These are phyloP conservation scores for Lithophane ornitopus DNA, from an alignment of 2,888 invertebrate genomes.

Conservation along the genomic window DNA sequence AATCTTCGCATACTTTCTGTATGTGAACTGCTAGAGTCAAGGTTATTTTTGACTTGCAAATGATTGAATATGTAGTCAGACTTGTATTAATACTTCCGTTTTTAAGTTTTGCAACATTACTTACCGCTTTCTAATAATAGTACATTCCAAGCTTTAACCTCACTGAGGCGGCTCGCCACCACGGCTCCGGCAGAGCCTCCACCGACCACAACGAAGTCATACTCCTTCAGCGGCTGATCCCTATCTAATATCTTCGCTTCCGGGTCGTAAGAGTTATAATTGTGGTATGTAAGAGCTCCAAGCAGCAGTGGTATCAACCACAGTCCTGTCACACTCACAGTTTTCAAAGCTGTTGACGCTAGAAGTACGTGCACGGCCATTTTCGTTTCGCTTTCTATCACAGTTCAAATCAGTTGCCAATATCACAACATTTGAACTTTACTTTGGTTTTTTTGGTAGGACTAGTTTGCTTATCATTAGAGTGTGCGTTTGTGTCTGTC, in stretches of 20 bases:
- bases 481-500: slow-evolving; percentile 76
- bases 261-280: slow-evolving; percentile 95
- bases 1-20: neutral
- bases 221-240: slow-evolving; percentile 93
- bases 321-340: slow-evolving; percentile 94
- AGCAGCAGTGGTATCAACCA: slow-evolving; percentile 96
- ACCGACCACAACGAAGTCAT: slow-evolving; percentile 96
- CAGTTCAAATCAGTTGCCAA: slow-evolving; percentile 58
- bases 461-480: slow-evolving; percentile 72
- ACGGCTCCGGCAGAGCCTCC: slow-evolving; percentile 98
- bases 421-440: slow-evolving; percentile 69
- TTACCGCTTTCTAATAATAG: slow-evolving; percentile 94
- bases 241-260: slow-evolving; percentile 94
- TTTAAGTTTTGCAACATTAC: slow-evolving; percentile 46
- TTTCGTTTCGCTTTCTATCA: slow-evolving; percentile 70
- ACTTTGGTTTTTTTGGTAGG: slow-evolving; percentile 73
- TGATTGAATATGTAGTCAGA: neutral
- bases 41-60: neutral
- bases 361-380: slow-evolving; percentile 94
- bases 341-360: slow-evolving; percentile 94
- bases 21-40: neutral
- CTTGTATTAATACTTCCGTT: neutral
- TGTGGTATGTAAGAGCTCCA: slow-evolving; percentile 95
- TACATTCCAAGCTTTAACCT: slow-evolving; percentile 94
- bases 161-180: slow-evolving; percentile 95